phyloP scores from a whole-genome alignment of 2,888 invertebrate species.

The Auanema sp. region DNA sequence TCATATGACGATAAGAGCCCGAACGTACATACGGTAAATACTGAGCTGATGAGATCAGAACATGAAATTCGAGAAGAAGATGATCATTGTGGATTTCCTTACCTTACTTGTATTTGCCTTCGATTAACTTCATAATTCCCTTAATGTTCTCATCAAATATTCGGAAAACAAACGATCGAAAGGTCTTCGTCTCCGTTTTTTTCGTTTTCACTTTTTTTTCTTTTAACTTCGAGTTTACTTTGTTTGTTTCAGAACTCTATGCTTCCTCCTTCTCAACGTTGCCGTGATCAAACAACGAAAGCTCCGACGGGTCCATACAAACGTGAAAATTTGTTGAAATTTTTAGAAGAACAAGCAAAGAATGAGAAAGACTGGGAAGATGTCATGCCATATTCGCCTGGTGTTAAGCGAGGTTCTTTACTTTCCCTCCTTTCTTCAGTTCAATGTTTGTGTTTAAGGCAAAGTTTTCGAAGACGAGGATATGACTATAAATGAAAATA shows the following conservation, averaged over 20 bases:
- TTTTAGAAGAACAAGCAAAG: conserved; percentile 95
- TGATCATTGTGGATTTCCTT: not conserved
- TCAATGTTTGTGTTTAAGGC: conserved; percentile 26
- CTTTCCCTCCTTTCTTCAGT: not conserved
- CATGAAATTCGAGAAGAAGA: too few relatives aligned
- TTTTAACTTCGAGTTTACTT: not conserved
- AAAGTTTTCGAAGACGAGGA: conserved; percentile 24
- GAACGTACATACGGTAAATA: conserved; percentile 3
- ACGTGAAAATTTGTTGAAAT: conserved; percentile 89
- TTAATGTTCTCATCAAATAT: not conserved
- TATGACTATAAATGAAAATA: too few relatives aligned
- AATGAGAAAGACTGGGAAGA: conserved; percentile 97
- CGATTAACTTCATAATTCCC: not conserved
- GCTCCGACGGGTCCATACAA: conserved; percentile 86
- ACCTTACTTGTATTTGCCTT: not conserved
- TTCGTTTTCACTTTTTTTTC: not conserved
- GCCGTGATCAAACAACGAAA: conserved; percentile 93
- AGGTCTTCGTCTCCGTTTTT: not conserved
- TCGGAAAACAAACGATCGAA: not conserved
- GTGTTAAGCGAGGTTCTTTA: conserved; percentile 81
- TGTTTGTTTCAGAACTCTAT: conserved; percentile 82
- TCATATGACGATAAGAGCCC: conserved; percentile 8
- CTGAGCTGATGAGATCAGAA: not conserved
- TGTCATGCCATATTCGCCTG: conserved; percentile 86
- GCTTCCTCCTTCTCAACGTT: conserved; percentile 91